phyloP scores from a whole-genome alignment of 2,888 invertebrate genomes.

The Synergus itoensis region DNA sequence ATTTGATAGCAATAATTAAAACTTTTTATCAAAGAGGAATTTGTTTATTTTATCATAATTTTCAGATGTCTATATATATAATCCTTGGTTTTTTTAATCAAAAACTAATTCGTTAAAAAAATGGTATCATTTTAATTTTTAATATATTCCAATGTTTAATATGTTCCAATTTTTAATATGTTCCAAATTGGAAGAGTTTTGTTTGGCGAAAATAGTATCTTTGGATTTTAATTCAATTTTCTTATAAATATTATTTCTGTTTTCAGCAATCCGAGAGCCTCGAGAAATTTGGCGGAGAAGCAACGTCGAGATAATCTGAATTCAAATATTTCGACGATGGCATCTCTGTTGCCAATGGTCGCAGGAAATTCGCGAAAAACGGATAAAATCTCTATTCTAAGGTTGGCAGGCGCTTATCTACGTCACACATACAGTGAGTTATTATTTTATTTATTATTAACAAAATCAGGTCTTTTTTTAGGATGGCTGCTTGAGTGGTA shows the following conservation, averaged over 20 bases:
- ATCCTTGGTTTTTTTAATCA: too few species aligned
- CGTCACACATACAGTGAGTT: constrained; percentile 85
- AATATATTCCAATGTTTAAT: too few species aligned
- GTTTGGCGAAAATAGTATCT: not conserved
- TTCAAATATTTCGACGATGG: constrained; percentile 89
- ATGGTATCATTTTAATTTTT: too few species aligned
- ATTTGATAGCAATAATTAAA: too few species aligned
- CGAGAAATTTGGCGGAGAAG: constrained; percentile 94
- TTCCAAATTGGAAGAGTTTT: too few species aligned
- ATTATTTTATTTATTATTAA: constrained; percentile 2
- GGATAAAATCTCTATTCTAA: constrained; percentile 94
- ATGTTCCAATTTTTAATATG: too few species aligned
- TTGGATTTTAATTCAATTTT: not conserved
- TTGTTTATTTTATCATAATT: too few species aligned
- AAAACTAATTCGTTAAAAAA: too few species aligned
- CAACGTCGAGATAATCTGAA: constrained; percentile 94
- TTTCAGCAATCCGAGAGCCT: constrained; percentile 87
- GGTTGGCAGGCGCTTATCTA: constrained; percentile 91
- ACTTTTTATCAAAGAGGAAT: too few species aligned
- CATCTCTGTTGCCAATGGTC: constrained; percentile 90
- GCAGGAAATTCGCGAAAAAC: constrained; percentile 89
- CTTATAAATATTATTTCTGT: constrained; percentile 24
- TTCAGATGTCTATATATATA: too few species aligned
- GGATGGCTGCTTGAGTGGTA: too few species aligned
- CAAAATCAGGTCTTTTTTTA: too few species aligned